These are phyloP conservation scores for Embiotoca jacksoni DNA, from an alignment of 2,113 vertebrate species.

Conservation along the genomic window DNA sequence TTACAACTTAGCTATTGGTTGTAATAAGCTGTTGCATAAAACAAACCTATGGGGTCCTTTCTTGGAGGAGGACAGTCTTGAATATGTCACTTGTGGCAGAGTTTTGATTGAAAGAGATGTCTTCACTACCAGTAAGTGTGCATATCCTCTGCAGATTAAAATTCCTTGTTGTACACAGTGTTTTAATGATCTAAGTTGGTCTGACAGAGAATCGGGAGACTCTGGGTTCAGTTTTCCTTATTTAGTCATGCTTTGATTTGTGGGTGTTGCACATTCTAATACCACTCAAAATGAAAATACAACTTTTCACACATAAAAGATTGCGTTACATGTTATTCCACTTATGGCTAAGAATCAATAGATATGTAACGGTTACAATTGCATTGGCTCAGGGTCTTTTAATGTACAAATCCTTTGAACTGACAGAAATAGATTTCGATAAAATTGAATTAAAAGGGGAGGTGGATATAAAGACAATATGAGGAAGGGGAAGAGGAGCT, in stretches of 20 bases:
- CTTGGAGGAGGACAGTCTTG: too few relatives aligned
- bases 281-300: background rate
- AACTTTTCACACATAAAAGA: background rate
- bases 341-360: background rate
- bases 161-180: background rate
- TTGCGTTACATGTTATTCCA: background rate
- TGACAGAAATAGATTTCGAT: background rate
- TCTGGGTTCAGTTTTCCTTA: background rate
- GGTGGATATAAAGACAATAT: background rate
- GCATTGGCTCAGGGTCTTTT: background rate
- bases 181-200: background rate
- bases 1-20: too few relatives aligned
- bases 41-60: too few relatives aligned
- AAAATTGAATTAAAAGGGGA: background rate
- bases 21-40: too few relatives aligned
- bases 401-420: background rate
- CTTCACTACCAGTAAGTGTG: background rate
- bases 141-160: conserved; percentile 7
- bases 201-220: background rate
- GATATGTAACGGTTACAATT: background rate
- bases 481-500: background rate
- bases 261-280: background rate
- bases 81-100: too few relatives aligned
- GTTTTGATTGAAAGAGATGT: background rate
- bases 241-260: too few relatives aligned